Evolutionary conservation across 2,113 vertebrate genomes (phyloP), one percentile per base, ranked within the genome.

Genomic region (Nibea albiflora): DNA sequence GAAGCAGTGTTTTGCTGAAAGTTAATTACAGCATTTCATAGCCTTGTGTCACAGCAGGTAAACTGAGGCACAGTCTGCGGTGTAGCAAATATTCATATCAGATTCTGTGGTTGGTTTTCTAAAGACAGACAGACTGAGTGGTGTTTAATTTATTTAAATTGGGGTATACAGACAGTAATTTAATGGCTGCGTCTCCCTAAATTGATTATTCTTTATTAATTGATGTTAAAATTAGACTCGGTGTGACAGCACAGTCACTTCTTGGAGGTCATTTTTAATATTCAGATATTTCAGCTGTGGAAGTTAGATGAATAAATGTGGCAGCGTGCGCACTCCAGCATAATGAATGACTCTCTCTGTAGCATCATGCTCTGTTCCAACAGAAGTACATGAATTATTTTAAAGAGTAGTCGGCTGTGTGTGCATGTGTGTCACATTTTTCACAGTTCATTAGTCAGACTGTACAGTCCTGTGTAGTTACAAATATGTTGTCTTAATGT

Each of bases 401-500:
- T 19, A 82, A 58, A 6, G 19, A 39, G 19, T 31, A 44, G 12
- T 31, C 35, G 15, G 14, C n/a, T 62, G 31, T 47, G 6, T 64
- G 42, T 64, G 11, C 20, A 19, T 57, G 76, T 44, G 35, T 19
- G 17, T 54, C 11, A 58, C 8, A 57, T 65, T 49, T 64, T 44
- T 39, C 31, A 46, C 54, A 46, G 26, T 10, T 47, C 46, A 58
- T 49, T 54, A 53, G 42, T 49, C 26, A 10, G 10, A 35, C 31
- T 14, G 16, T 67, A 14, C 50, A 24, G 49, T 44, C 22, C 24
- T 50, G 6, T n/a, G 53, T 65, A 62, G 67, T 20, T 56, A 17
- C 63, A 83, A 28, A 68, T 70, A 52, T 15, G 6, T 35, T 44
- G 26, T 50, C 77, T 77, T 39, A 54, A 58, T 77, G 67, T 73